Evolutionary conservation across 2,113 vertebrate species (phyloP), one percentile per base, ranked within the genome.

Genomic region (Theristicus caerulescens): DNA sequence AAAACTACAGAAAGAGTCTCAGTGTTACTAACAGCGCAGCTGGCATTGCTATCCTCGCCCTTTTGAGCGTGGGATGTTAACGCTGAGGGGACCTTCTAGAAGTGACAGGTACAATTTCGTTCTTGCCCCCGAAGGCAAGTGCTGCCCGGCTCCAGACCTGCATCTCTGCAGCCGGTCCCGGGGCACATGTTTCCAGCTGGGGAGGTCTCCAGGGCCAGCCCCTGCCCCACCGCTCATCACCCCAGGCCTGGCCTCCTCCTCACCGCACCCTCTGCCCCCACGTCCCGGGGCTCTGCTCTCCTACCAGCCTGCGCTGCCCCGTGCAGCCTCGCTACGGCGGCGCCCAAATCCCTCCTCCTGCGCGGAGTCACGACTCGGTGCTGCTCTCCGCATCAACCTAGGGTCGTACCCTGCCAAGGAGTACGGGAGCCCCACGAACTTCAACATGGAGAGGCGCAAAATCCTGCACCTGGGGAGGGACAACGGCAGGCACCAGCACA

Each of bases 291-390:
- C 9, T 47, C 70, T 58, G 34, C 19, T 51, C 7, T 40, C 21
- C 70, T 51, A 47, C 2, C 24, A 67, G 20, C 10, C 15, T 40
- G 49, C 49, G 26, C 13, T 54, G 7, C 26, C 7, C 5, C 3
- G 7, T 34, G 6, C 66, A 84, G n/a, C 16, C 31, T 27, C 0
- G 0, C 7, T 25, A 11, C 1, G 10, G 15, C 2, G 7, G 16
- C 2, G 1, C 16, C 31, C 8, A 19, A 7, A 47, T 54, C 21
- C 29, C 16, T 55, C 54, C 54, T 55, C 29, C 29, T 55, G 54
- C 54, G 7, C 11, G 9, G 17, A 31, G 10, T 18, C 54, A 55
- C 9, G 16, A 31, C 29, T 55, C 19, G 54, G 29, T 55, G 29
- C 25, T 52, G 25, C 25, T 26, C 51, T 52, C 51, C 27, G 25